Evolutionary conservation across 2,113 vertebrate species (phyloP), one percentile per base, ranked within the genome.

Genomic region (Cephalopterus ornatus): DNA sequence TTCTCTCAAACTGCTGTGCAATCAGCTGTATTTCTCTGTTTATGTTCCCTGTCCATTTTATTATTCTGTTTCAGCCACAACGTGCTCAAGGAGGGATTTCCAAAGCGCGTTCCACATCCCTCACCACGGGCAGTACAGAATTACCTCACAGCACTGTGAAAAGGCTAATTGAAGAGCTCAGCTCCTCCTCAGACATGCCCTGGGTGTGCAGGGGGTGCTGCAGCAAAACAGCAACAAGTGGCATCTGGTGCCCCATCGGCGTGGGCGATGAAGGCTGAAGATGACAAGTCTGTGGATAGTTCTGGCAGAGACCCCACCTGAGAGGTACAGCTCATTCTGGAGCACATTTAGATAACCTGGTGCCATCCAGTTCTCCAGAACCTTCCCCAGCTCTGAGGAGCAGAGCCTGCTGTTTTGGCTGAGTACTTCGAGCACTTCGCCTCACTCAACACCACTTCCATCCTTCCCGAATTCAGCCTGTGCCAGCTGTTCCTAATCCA

Each of bases 271-370:
- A 9, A 42, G 49, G 27, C 10, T 79, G 75, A 41, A 66, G 12
- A 15, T 8, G 47, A 62, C 0, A 3, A 37, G 44, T 46, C 2
- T 32, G 17, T 19, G 52, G 39, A 12, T 20, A 2, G 0, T 1
- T n/a, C 14, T 32, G n/a, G n/a, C 30, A 78, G 24, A 77, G 33
- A 44, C 2, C 8, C 4, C 17, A 32, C 4, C 37, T 17, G 53
- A 78, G 72, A 42, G 20, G 21, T 14, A 8, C 50, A 80, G 5
- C 39, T 30, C 46, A 2, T 14, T 20, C 20, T 2, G 4, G 35
- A 66, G 63, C n/a, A 15, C 4, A 0, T 76, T 70, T 22, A 61
- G 46, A 56, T 62, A 44, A 50, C 8, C 42, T 52, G 42, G 23
- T 50, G 21, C 20, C 22, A 14, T 8, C 6, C 4, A 8, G 12